These are phyloP conservation scores for Zoanthus gigantus DNA, from an alignment of 92 coral and sea anemone species.

Conservation along the genomic window DNA sequence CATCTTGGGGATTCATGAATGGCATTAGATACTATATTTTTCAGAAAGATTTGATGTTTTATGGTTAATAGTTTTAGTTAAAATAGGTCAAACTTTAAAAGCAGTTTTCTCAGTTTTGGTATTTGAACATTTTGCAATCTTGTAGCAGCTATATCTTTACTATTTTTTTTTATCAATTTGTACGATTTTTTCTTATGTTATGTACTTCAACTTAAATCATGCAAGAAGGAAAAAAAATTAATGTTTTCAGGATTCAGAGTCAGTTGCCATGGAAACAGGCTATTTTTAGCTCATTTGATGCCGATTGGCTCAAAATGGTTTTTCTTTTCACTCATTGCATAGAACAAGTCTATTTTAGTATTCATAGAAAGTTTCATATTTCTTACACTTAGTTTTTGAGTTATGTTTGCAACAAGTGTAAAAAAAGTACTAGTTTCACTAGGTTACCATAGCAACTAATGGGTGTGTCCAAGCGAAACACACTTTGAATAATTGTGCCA, in stretches of 20 bases:
- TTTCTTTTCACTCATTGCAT: conserved; percentile 30
- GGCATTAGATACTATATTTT: conserved; percentile 1
- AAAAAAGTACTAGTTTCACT: conserved; percentile 7
- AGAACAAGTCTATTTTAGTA: not conserved
- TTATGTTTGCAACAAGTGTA: conserved; percentile 43
- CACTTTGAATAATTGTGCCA: conserved; percentile 18
- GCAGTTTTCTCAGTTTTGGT: conserved; percentile 24
- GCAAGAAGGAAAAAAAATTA: conserved; percentile 46
- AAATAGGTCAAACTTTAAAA: conserved; percentile 1
- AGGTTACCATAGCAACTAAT: conserved; percentile 50
- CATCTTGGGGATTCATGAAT: conserved; percentile 4
- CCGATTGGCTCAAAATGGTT: conserved; percentile 23
- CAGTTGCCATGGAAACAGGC: conserved; percentile 52
- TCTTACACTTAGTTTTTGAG: conserved; percentile 20
- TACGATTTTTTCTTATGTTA: conserved; percentile 45
- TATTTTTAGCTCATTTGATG: conserved; percentile 36
- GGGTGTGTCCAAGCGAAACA: conserved; percentile 6
- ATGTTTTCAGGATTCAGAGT: conserved; percentile 8
- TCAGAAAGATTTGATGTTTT: conserved; percentile 14
- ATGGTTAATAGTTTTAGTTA: conserved; percentile 19
- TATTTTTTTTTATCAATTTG: conserved; percentile 39
- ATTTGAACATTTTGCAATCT: not conserved
- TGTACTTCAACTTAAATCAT: conserved; percentile 42
- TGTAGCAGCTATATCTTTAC: conserved; percentile 33
- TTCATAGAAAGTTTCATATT: conserved; percentile 22